A percentile compares a stretch with the other conserved stretches of the same genome.
Evolutionary conservation across 2,113 vertebrate species (phyloP).

Genomic region (Cochlearius cochlearius): DNA sequence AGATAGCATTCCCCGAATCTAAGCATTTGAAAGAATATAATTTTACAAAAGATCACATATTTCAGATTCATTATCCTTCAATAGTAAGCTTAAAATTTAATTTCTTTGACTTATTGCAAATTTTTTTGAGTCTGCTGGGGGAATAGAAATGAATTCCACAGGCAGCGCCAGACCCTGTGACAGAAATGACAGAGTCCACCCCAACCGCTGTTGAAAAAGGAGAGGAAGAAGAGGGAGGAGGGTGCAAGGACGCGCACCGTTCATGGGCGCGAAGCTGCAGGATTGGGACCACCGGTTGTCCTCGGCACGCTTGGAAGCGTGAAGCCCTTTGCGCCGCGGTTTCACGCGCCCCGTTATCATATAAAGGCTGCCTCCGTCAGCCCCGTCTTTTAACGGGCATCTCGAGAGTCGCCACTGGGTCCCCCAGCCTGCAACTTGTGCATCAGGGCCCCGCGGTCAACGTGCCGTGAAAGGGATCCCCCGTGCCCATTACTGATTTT

Average conservation of each 20-base stretch:
- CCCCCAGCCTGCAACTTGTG: neutral
- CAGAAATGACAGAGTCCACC: neutral
- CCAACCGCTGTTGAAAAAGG: neutral
- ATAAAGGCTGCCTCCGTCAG: neutral
- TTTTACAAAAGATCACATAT: conserved; percentile 48
- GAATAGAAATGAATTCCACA: neutral
- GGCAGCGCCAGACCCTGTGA: neutral
- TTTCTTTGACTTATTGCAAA: conserved; percentile 23
- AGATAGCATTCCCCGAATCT: neutral
- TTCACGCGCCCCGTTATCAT: neutral
- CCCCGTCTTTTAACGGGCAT: neutral
- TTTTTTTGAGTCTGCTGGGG: neutral
- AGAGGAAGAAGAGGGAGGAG: neutral
- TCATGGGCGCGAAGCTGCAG: rapidly evolving
- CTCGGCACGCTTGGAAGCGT: rapidly evolving
- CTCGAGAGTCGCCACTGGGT: neutral
- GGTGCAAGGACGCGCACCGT: neutral
- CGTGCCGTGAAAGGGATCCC: neutral
- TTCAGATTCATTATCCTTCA: conserved; percentile 39
- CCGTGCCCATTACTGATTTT: neutral
- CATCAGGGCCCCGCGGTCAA: neutral
- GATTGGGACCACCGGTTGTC: neutral
- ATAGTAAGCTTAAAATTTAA: conserved; percentile 23
- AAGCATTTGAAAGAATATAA: conserved; percentile 15
- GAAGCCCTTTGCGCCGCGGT: neutral